Evolutionary conservation across 1,140 invertebrate species (phyloP).

Genomic region (Aphelenchoides besseyi): DNA sequence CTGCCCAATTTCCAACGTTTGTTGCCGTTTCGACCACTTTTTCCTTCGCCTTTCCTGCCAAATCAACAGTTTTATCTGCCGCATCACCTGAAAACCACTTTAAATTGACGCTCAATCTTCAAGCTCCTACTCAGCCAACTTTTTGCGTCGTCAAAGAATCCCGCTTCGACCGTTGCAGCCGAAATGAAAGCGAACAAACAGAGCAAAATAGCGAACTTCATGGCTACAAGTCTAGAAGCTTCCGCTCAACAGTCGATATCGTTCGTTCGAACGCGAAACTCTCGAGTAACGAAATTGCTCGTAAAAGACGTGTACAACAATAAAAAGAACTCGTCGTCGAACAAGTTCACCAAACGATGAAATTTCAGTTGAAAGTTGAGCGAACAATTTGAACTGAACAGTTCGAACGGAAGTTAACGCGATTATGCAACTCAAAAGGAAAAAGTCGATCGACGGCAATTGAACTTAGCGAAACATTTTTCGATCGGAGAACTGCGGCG

Average conservation of each 20-base stretch:
- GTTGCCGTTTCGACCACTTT: not conserved
- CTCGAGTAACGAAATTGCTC: too few species aligned
- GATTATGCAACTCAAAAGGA: not conserved
- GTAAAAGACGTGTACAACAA: too few species aligned
- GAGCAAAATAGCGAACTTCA: not conserved
- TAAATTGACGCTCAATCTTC: not conserved
- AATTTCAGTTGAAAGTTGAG: not conserved
- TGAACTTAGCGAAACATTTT: too few species aligned
- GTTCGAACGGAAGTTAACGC: not conserved
- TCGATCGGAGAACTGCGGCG: too few species aligned
- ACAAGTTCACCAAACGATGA: not conserved
- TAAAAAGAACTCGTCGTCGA: not conserved
- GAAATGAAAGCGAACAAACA: not conserved
- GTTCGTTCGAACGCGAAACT: not conserved
- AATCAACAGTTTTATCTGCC: not conserved
- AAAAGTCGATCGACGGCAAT: not conserved
- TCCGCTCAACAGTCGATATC: too few species aligned
- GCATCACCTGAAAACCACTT: not conserved
- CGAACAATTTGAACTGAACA: not conserved
- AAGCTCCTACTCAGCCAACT: not conserved
- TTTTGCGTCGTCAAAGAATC: slow-evolving; percentile 7
- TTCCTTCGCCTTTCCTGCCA: not conserved
- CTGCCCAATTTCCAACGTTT: not conserved
- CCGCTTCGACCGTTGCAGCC: slow-evolving; percentile 4
- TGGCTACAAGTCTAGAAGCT: not conserved